Base-by-base conservation (phyloP, 2,113 vertebrate species). In the Chaetodon trifascialis region DNA sequence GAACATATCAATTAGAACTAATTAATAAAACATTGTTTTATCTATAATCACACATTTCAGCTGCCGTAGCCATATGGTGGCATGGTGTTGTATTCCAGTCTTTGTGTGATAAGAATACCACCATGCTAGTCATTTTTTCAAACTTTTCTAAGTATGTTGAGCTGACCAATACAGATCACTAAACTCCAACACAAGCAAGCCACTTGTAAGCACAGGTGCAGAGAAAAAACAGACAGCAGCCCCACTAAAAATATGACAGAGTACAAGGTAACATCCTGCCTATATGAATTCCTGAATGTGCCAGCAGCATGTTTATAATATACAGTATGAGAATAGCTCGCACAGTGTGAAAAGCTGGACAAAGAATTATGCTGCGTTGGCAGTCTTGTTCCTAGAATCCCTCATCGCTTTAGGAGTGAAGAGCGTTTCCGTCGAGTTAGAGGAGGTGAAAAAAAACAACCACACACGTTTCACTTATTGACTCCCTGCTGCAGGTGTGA, bases 351-450 rank as follows among this genome's bases (percentile, higher is more conserved):
- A 85, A 89, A 79, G 58, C 77, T 76, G 82, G 83, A 90, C 79
- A 87, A 85, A 91, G 66, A 82, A 91, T 88, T 83, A n/a, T 93
- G 89, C 92, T 89, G 89, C 73, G 73, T 76, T 55, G 74, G 86
- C 88, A 86, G 66, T 83, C 73, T 79, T 71, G 68, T 46, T 86
- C 69, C 66, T 40, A 44, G 84, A 89, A 79, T 82, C 81, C 21
- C 64, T 87, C 56, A 16, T 49, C 0, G 58, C 80, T 93, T 52
- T 67, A 60, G 84, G 79, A 89, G 76, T 9, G 16, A 40, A 72
- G 70, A 84, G 56, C 73, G 49, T 77, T 82, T 82, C 62, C 78
- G 77, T 60, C 55, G 44, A 54, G 17, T 74, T 66, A 40, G 68
- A 54, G 62, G 38, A 72, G 79, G 62, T 46, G 23, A 40, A 30